Percentiles rank a stretch among this genome's conserved stretches.
Conservation (phyloP, 2,888 invertebrate species). For the Macaria liturata region DNA sequence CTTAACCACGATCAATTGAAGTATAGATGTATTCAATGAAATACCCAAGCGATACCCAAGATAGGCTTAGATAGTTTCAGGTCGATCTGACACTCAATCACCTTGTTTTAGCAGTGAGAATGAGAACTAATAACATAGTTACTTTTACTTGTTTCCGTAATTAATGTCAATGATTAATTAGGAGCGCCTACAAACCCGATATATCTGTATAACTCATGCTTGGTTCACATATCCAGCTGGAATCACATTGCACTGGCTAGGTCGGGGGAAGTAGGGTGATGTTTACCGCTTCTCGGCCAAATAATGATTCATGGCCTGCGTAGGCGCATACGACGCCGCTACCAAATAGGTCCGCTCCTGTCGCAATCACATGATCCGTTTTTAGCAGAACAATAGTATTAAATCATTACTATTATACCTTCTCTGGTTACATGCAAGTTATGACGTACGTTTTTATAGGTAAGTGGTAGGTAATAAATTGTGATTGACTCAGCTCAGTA, state of each 20-base stretch:
- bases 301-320: conserved; percentile 72
- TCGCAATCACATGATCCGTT: conserved; percentile 55
- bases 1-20: too few species aligned
- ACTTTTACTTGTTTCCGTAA: too few species aligned
- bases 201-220: not conserved
- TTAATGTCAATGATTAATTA: too few species aligned
- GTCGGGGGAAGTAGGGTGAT: conserved; percentile 68
- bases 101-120: too few species aligned
- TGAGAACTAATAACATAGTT: too few species aligned
- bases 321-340: conserved; percentile 61
- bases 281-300: conserved; percentile 74
- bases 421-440: conserved; percentile 24
- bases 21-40: too few species aligned
- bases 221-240: conserved; percentile 31
- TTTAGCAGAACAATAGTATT: conserved; percentile 42
- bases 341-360: conserved; percentile 68
- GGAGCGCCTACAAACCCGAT: too few species aligned
- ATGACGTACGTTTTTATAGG: conserved; percentile 6
- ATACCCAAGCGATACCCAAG: too few species aligned
- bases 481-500: too few species aligned
- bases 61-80: too few species aligned
- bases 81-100: too few species aligned
- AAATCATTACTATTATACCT: conserved; percentile 30
- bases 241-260: conserved; percentile 47
- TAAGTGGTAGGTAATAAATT: too few species aligned